Conservation (phyloP, 2,113 vertebrate genomes). For the Raja brachyura region DNA sequence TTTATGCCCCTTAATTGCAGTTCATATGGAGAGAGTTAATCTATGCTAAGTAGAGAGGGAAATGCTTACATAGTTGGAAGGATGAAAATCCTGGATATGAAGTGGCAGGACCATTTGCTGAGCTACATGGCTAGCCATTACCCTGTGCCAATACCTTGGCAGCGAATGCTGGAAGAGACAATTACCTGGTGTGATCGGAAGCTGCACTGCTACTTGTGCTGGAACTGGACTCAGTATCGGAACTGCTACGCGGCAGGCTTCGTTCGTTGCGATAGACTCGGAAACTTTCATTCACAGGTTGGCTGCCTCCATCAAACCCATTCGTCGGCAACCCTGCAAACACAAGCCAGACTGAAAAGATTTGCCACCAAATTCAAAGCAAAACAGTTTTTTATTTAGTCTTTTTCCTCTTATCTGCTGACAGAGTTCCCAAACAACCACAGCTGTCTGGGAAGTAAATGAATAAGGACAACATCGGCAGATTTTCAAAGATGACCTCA, state of each 20-base stretch:
- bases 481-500: neutral
- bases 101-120: neutral
- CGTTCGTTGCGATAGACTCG: conserved; percentile 89
- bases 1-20: neutral
- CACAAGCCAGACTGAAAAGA: neutral
- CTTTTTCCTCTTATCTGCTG: neutral
- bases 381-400: neutral
- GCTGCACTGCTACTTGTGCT: conserved; percentile 95
- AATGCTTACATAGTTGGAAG: neutral
- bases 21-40: neutral
- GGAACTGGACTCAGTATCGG: conserved; percentile 91
- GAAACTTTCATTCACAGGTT: conserved; percentile 95
- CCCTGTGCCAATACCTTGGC: neutral
- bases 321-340: conserved; percentile 79
- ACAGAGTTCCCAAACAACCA: neutral
- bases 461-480: neutral
- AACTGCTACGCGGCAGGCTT: conserved; percentile 89
- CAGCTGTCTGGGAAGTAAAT: neutral
- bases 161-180: neutral
- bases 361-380: neutral
- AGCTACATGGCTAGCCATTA: neutral
- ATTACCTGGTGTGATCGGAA: conserved; percentile 92
- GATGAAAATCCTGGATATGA: neutral
- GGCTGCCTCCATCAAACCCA: conserved; percentile 83
- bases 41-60: neutral